These are phyloP conservation scores for Sclerurus mexicanus DNA, from an alignment of 2,113 vertebrate species.

Conservation along the genomic window DNA sequence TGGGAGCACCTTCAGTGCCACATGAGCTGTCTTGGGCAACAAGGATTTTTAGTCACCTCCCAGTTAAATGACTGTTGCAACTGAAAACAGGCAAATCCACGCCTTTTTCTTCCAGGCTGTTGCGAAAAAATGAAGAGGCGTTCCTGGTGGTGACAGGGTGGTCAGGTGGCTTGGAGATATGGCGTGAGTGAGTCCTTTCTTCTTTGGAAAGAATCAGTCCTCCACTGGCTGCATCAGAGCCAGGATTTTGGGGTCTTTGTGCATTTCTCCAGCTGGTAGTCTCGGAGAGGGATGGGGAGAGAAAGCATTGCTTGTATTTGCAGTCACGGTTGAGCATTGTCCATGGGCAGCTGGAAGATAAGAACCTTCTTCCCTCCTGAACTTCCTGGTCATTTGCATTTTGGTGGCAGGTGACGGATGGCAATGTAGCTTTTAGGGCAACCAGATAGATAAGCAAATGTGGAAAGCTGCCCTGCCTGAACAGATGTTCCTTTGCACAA, in stretches of 20 bases:
- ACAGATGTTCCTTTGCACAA: not conserved
- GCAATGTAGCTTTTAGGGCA: not conserved
- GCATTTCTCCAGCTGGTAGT: not conserved
- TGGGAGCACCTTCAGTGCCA: not conserved
- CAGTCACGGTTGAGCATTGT: not conserved
- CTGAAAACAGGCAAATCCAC: not conserved
- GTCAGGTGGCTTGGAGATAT: not conserved
- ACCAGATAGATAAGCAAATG: not conserved
- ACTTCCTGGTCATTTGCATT: not conserved
- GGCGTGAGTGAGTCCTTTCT: accelerated
- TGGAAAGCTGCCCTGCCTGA: not conserved
- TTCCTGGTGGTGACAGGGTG: not conserved
- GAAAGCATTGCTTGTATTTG: not conserved
- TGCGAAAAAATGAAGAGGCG: not conserved
- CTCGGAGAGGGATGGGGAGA: not conserved
- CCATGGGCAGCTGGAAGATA: not conserved
- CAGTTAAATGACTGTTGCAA: not conserved
- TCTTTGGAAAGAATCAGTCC: not conserved
- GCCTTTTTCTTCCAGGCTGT: not conserved
- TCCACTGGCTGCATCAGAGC: not conserved
- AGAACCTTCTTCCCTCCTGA: not conserved
- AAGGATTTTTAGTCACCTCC: not conserved
- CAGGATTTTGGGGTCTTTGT: not conserved
- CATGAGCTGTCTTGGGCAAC: not conserved
- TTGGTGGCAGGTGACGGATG: not conserved